phyloP scores from a whole-genome alignment of 2,797 vertebrate species.

The Premnoplex brunnescens region DNA sequence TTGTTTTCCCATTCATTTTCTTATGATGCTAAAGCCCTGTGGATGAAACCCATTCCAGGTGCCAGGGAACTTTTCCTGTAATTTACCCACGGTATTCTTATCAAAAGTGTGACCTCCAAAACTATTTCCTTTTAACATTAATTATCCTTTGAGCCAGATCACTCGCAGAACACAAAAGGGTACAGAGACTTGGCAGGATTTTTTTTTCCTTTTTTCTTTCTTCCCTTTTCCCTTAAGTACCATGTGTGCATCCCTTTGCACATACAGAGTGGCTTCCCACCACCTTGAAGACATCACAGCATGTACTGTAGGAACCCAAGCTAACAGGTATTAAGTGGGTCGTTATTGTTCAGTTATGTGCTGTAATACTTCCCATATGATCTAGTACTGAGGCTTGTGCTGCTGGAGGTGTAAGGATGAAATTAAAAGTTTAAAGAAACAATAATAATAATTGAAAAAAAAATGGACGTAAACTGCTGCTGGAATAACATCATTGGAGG shows the following conservation, averaged over 20 bases:
- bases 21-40: not conserved
- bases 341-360: slow-evolving; percentile 16
- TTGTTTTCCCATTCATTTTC: slow-evolving; percentile 11
- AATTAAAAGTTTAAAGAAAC: not conserved
- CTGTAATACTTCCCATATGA: slow-evolving; percentile 2
- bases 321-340: slow-evolving; percentile 5
- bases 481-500: not conserved
- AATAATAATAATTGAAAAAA: not conserved
- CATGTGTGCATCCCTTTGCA: not conserved
- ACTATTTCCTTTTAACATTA: slow-evolving; percentile 38
- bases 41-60: not conserved
- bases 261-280: not conserved
- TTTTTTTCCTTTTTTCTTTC: accelerated
- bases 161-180: not conserved
- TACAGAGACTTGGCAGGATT: not conserved
- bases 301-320: not conserved
- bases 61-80: slow-evolving; percentile 36
- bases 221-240: not conserved
- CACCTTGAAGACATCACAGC: slow-evolving; percentile 48
- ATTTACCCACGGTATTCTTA: slow-evolving; percentile 28
- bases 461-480: not conserved
- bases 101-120: slow-evolving; percentile 36
- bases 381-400: not conserved
- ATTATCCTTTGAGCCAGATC: not conserved
- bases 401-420: not conserved